Evolutionary conservation across 2,888 invertebrate genomes (phyloP), one percentile per base, ranked within the genome.

Genomic region (Apotomis betuletana): DNA sequence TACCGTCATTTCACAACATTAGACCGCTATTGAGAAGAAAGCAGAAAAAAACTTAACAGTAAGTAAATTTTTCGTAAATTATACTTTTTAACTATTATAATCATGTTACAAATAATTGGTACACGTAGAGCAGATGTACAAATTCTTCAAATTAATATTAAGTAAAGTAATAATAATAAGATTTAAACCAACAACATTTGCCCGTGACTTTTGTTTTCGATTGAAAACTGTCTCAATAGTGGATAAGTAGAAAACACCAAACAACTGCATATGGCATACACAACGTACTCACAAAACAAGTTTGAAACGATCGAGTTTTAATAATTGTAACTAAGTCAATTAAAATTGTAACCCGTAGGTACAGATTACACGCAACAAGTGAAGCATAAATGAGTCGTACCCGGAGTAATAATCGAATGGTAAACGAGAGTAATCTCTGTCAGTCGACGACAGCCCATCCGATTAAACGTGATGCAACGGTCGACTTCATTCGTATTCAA

Each of bases 361-460:
- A 78, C 77, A 82, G 82, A 85, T 85, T 83, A 83, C 76, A 75
- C 71, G 75, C 72, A 78, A 73, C 80, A 80, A 84, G 78, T 85
- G 80, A 82, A 86, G 78, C 83, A 80, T 84, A 79, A 81, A 82
- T 79, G 75, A 79, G 76, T 77, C 74, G 76, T 74, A 75, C 62
- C 75, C 79, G 78, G 78, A 71, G 78, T 77, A 80, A 77, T 78
- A 83, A 85, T 84, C 79, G 78, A 83, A 81, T 80, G 77, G 76
- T 80, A 76, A 80, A 79, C 75, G 78, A 76, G 77, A 78, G 75
- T 75, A 79, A 80, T 80, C 78, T 76, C 76, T 61, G 82, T 79
- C 85, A 81, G 73, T 69, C 46, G 75, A 78, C 83, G 85, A 85
- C 85, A 85, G 79, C 75, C 75, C 75, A 81, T 80, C 78, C 80